Evolutionary conservation across 2,888 invertebrate genomes (phyloP).

Genomic region (Nomada ferruginata): DNA sequence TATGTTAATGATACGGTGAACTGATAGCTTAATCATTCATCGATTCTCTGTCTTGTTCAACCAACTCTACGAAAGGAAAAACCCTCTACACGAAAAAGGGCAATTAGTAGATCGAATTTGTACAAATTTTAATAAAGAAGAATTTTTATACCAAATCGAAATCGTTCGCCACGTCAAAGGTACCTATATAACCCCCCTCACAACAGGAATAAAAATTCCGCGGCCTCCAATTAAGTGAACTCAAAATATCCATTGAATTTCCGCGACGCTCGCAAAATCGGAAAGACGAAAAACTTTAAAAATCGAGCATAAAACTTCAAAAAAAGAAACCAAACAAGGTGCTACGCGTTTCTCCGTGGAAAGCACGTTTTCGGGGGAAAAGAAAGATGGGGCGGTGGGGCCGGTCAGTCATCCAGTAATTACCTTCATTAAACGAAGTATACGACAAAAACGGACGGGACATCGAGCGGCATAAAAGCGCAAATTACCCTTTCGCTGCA

Average conservation of each 20-base stretch:
- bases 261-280: too few relatives aligned
- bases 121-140: too few relatives aligned
- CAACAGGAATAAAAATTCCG: too few relatives aligned
- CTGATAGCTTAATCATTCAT: neutral
- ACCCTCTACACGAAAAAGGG: too few relatives aligned
- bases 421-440: conserved; percentile 53
- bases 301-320: neutral
- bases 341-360: neutral
- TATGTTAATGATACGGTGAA: neutral
- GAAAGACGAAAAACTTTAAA: neutral
- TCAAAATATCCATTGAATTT: too few relatives aligned
- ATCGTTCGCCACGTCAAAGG: too few relatives aligned
- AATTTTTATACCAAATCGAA: too few relatives aligned
- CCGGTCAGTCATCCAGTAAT: conserved; percentile 44
- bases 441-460: conserved; percentile 34
- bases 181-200: too few relatives aligned
- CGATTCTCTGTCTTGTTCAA: too few relatives aligned
- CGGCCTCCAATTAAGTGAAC: too few relatives aligned
- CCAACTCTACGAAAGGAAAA: too few relatives aligned
- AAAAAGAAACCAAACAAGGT: neutral
- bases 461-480: conserved; percentile 47
- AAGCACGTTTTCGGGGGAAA: conserved; percentile 24
- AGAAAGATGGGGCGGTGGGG: conserved; percentile 1
- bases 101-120: too few relatives aligned
- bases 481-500: conserved; percentile 54